Evolutionary conservation across 1,140 invertebrate genomes (phyloP).

Genomic region (Nautilus pompilius): DNA sequence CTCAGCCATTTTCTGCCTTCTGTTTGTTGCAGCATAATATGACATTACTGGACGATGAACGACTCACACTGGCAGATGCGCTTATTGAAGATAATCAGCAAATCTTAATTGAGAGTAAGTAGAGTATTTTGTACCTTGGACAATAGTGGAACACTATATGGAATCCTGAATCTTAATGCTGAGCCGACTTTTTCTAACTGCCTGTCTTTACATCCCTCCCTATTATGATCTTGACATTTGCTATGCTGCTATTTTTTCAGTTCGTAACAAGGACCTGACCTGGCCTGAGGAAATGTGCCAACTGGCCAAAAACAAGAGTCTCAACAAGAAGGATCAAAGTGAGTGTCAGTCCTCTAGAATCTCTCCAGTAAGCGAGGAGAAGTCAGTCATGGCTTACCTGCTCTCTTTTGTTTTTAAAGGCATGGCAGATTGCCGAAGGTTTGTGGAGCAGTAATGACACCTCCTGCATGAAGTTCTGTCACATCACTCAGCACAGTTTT

Average conservation of each 20-base stretch:
- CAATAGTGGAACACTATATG: no score
- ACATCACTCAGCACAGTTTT: no score
- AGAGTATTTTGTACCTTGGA: not conserved
- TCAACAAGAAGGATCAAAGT: constrained; percentile 45
- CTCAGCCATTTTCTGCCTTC: not conserved
- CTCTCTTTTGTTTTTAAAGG: no score
- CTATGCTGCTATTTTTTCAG: constrained; percentile 48
- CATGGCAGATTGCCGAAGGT: no score
- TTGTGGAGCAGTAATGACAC: no score
- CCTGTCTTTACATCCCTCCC: not conserved
- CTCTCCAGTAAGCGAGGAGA: no score
- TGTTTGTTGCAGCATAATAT: constrained; percentile 49
- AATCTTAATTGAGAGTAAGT: constrained; percentile 68
- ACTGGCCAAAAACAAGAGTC: constrained; percentile 58
- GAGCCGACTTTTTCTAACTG: no score
- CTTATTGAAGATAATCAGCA: constrained; percentile 70
- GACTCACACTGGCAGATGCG: constrained; percentile 68
- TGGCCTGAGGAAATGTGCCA: constrained; percentile 87
- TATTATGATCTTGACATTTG: no score
- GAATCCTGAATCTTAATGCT: no score
- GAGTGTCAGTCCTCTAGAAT: no score
- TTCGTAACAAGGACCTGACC: constrained; percentile 79
- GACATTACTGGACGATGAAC: constrained; percentile 74
- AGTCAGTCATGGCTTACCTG: no score
- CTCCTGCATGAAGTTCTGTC: no score